phyloP scores from a whole-genome alignment of 2,888 invertebrate genomes.

The Leistus spinibarbis region DNA sequence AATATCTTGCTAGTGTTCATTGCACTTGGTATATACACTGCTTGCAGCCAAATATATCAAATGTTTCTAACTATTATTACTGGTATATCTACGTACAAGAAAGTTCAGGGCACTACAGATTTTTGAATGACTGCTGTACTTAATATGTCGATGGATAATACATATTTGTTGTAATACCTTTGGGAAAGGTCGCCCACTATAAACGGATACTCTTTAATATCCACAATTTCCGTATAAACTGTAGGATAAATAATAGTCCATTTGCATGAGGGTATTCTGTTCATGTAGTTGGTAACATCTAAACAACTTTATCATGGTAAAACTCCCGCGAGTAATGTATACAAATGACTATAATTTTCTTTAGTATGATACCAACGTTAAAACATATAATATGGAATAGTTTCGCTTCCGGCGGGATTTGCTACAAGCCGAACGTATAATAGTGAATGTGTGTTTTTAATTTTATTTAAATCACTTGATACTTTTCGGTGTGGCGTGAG shows the following conservation, averaged over 20 bases:
- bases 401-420: not conserved
- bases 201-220: no score
- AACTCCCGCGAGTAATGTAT: conserved; percentile 13
- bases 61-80: no score
- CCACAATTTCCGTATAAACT: not conserved
- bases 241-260: conserved; percentile 23
- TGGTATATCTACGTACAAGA: no score
- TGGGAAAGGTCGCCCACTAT: no score
- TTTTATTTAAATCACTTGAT: conserved; percentile 27
- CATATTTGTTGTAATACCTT: no score
- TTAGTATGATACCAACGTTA: conserved; percentile 20
- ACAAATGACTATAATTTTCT: conserved; percentile 29
- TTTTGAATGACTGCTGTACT: no score
- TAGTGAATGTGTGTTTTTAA: not conserved
- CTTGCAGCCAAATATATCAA: no score
- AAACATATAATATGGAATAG: conserved; percentile 1
- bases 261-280: conserved; percentile 23
- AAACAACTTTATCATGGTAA: conserved; percentile 13
- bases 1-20: not conserved
- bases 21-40: not conserved
- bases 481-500: not conserved
- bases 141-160: no score
- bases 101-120: no score
- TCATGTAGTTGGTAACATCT: conserved; percentile 17
- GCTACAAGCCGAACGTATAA: not conserved